Evolutionary conservation across 2,113 vertebrate species (phyloP).

Genomic region (Pomatorhinus ruficollis): DNA sequence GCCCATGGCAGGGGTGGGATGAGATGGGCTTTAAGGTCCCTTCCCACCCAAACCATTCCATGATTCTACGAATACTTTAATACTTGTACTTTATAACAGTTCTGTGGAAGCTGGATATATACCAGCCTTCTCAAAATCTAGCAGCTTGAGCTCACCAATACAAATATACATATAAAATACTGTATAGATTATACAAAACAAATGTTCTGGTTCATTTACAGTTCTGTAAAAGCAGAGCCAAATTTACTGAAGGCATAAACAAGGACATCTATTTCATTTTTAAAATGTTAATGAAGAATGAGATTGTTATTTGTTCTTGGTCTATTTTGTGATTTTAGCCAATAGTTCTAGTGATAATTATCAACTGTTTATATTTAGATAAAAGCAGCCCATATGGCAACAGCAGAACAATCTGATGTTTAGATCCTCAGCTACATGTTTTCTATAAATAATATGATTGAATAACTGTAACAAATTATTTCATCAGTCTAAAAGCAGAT

Average conservation of each 20-base stretch:
- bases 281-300: constrained; percentile 50
- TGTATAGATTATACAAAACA: constrained; percentile 18
- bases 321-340: constrained; percentile 58
- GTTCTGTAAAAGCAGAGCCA: constrained; percentile 6
- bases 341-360: constrained; percentile 45
- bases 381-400: constrained; percentile 61
- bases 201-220: constrained; percentile 51
- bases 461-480: constrained; percentile 64
- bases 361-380: constrained; percentile 53
- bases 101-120: neutral
- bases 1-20: neutral
- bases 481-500: constrained; percentile 57
- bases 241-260: constrained; percentile 42
- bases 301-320: constrained; percentile 36
- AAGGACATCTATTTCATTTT: constrained; percentile 35
- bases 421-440: constrained; percentile 51
- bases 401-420: constrained; percentile 37
- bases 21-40: neutral
- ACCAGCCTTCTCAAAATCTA: neutral
- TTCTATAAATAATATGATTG: constrained; percentile 68
- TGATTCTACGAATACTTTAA: neutral
- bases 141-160: neutral
- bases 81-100: neutral
- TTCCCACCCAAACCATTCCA: neutral
- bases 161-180: neutral